Percentiles rank a stretch among this genome's conserved stretches.
Evolutionary conservation across 2,113 vertebrate species (phyloP).

Genomic region (Mandrillus leucophaeus): DNA sequence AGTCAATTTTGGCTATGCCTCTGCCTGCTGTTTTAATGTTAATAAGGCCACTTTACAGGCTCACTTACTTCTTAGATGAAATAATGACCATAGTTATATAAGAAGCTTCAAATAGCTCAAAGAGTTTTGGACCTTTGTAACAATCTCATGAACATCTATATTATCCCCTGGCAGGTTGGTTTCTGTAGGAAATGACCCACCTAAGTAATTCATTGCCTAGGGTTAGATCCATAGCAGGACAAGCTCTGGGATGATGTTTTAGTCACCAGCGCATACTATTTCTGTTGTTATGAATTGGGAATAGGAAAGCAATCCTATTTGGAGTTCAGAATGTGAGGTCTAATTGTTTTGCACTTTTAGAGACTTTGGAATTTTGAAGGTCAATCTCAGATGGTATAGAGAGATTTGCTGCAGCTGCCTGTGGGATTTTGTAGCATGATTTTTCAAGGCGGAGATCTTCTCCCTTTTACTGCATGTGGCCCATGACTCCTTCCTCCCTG

Average conservation of each 20-base stretch:
- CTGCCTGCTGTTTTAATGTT: constrained; percentile 56
- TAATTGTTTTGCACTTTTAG: not conserved
- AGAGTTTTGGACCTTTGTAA: constrained; percentile 46
- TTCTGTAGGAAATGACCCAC: constrained; percentile 35
- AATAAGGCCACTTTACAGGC: constrained; percentile 48
- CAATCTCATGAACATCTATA: constrained; percentile 41
- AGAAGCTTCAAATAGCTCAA: constrained; percentile 30
- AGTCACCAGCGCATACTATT: not conserved
- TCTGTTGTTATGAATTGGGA: not conserved
- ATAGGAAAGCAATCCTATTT: not conserved
- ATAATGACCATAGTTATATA: constrained; percentile 49
- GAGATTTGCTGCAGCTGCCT: not conserved
- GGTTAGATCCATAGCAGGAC: not conserved
- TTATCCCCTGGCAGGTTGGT: constrained; percentile 1
- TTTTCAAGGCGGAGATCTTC: constrained; percentile 17
- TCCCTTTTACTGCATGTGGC: not conserved
- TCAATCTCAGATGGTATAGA: not conserved
- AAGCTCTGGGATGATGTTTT: not conserved
- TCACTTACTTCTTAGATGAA: constrained; percentile 31
- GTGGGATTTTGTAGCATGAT: not conserved
- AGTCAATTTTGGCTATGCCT: constrained; percentile 32
- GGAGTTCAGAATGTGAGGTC: not conserved
- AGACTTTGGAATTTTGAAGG: not conserved
- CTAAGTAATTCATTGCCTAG: constrained; percentile 10
- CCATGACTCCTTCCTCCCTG: not conserved